Evolutionary conservation across 2,797 vertebrate species (phyloP), one percentile per base, ranked within the genome.

Genomic region (Philypnodon macrostomus): DNA sequence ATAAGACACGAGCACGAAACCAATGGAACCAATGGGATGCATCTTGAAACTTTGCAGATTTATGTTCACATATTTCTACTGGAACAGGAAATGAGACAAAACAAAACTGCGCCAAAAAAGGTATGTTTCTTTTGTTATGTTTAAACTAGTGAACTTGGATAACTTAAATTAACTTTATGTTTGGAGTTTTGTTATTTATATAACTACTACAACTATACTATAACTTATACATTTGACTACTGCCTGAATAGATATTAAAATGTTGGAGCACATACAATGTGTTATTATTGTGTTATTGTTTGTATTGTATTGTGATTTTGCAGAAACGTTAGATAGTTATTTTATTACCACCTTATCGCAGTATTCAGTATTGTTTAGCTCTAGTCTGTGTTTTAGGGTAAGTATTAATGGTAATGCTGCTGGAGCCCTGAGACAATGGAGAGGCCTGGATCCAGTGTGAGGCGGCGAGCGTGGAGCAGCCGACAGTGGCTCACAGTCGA

Each of bases 381-480:
- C n/a, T n/a, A n/a, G n/a, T n/a, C n/a, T n/a, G n/a, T n/a, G n/a
- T 19, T 0, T 13, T 21, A 18, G 0, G 4, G 24, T 15, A n/a
- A 10, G 44, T 29, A n/a, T 11, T n/a, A n/a, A n/a, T n/a, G n/a
- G 49, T 75, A 58, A 16, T 10, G 13, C 39, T 26, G 23, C 26
- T 26, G 13, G 23, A 2, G 21, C 39, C 6, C 36, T 46, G 53
- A 70, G 17, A 29, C 0, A 15, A 92, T 92, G 90, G 89, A 89
- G 38, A 91, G 77, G 38, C 81, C 87, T 0, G 86, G 83, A 0
- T 88, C 88, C 12, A 86, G 82, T 29, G 89, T 85, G 53, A 88
- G 85, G 61, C 83, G 91, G 0, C 78, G 85, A n/a, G 90, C 91
- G 2, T 94, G 93, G 94, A 89, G 89, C 70, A 90, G 89, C 64